Evolutionary conservation across 2,113 vertebrate genomes (phyloP), one percentile per base, ranked within the genome.

Genomic region (Eubucco bourcierii): DNA sequence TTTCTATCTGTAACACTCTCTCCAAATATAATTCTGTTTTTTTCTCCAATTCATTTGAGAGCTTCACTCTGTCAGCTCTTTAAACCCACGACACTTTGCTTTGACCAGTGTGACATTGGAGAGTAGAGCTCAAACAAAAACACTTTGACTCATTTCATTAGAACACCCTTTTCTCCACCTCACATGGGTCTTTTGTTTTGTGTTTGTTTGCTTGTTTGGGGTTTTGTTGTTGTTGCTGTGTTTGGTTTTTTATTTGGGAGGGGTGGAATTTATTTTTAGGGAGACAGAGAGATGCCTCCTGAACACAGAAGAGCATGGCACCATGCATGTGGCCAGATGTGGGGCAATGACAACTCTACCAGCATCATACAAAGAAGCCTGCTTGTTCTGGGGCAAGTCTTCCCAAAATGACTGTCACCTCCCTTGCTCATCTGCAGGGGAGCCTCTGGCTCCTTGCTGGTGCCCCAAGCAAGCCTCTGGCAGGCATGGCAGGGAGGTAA

Each of bases 311-410:
- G 3, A 77, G 33, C 5, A 0, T 1, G 0, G 56, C 55, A 3
- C 24, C 7, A 6, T 3, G 11, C 17, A 14, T 6, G 0, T 0
- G 4, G 13, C 61, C 53, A 11, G 8, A 12, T 27, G 28, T 1
- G 0, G 17, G n/a, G 25, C 2, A 1, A 61, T 0, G 1, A 56
- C 4, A 3, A 24, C 56, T 65, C 65, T 1, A 0, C 29, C 66
- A 61, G 37, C 37, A 28, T 47, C 33, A 8, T 7, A 25, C 11
- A 0, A 1, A 85, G n/a, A 76, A 33, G 7, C 5, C 34, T 66
- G 37, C 37, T 75, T n/a, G 21, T 6, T 52, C 74, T 84, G 6
- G 11, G 29, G 24, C 0, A 1, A 44, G 8, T n/a, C 29, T 65
- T 55, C 65, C 34, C 4, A 4, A 53, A 73, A 66, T 15, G 46